A percentile compares a stretch with the other conserved stretches of the same genome.
Conservation (phyloP, 2,888 invertebrate species). For the Tupiocoris notatus region DNA sequence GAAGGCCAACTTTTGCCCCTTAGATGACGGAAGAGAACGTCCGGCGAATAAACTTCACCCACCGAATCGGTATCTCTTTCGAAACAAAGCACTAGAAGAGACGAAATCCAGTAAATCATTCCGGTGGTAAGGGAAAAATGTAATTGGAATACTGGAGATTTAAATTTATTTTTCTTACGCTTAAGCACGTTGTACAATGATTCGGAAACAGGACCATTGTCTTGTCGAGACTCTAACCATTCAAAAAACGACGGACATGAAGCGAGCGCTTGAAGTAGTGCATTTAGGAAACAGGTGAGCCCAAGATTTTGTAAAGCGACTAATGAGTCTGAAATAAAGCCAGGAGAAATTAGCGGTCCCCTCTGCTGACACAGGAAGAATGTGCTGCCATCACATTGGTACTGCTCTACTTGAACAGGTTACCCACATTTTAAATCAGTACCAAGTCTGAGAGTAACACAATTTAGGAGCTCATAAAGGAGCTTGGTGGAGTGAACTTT, state of each 20-base stretch:
- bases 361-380: too few species aligned
- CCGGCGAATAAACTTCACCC: slow-evolving; percentile 61
- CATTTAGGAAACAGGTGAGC: slow-evolving; percentile 89
- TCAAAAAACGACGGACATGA: slow-evolving; percentile 79
- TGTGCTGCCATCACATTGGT: too few species aligned
- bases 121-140: too few species aligned
- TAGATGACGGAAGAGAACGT: slow-evolving; percentile 71
- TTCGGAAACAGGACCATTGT: slow-evolving; percentile 70
- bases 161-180: slow-evolving; percentile 45
- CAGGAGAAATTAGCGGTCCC: too few species aligned
- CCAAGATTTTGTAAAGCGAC: slow-evolving; percentile 88
- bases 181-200: slow-evolving; percentile 55
- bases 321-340: slow-evolving; percentile 62
- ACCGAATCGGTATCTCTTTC: slow-evolving; percentile 44
- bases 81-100: slow-evolving; percentile 65
- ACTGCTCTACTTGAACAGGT: too few species aligned
- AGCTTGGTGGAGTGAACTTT: too few species aligned
- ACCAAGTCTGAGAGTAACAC: too few species aligned
- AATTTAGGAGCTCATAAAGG: too few species aligned
- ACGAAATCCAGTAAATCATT: too few species aligned
- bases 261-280: slow-evolving; percentile 84
- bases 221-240: slow-evolving; percentile 70
- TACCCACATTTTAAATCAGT: too few species aligned
- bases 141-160: too few species aligned
- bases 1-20: slow-evolving; percentile 81